A percentile compares a stretch with the other conserved stretches of the same genome.
phyloP scores from a whole-genome alignment of 1,140 invertebrate species.

The Teleopsis dalmanni region DNA sequence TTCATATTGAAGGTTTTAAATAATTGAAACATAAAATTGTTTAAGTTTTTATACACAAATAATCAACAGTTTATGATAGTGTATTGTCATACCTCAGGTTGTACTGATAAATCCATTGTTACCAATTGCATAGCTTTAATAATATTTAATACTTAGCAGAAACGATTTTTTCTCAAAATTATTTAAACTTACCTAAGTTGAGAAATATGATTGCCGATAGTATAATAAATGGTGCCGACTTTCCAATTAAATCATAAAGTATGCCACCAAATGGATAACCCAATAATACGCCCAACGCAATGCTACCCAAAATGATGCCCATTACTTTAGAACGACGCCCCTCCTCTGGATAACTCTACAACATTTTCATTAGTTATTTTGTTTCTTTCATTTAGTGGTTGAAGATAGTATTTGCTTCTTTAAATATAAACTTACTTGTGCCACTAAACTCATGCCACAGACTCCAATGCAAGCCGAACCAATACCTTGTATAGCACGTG shows the following conservation, averaged over 20 bases:
- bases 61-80: not conserved
- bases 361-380: not conserved
- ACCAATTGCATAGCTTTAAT: conserved; percentile 25
- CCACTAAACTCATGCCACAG: conserved; percentile 61
- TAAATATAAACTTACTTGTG: conserved; percentile 21
- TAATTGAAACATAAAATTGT: no score
- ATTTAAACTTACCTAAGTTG: conserved; percentile 47
- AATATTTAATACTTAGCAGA: not conserved
- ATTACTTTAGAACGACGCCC: conserved; percentile 58
- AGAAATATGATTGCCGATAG: conserved; percentile 56
- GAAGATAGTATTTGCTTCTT: not conserved
- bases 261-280: conserved; percentile 74
- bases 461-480: conserved; percentile 76
- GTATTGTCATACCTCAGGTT: conserved; percentile 23
- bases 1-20: no score
- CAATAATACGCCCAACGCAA: conserved; percentile 67
- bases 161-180: not conserved
- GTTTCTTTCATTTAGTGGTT: not conserved
- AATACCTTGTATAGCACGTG: conserved; percentile 76
- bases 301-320: conserved; percentile 71
- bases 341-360: conserved; percentile 38
- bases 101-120: conserved; percentile 35
- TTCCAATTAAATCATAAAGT: conserved; percentile 66
- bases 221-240: conserved; percentile 64
- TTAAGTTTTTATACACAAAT: no score